A percentile compares a stretch with the other conserved stretches of the same genome.
Evolutionary conservation across 2,797 vertebrate genomes (phyloP).

Genomic region (Limosa lapponica): DNA sequence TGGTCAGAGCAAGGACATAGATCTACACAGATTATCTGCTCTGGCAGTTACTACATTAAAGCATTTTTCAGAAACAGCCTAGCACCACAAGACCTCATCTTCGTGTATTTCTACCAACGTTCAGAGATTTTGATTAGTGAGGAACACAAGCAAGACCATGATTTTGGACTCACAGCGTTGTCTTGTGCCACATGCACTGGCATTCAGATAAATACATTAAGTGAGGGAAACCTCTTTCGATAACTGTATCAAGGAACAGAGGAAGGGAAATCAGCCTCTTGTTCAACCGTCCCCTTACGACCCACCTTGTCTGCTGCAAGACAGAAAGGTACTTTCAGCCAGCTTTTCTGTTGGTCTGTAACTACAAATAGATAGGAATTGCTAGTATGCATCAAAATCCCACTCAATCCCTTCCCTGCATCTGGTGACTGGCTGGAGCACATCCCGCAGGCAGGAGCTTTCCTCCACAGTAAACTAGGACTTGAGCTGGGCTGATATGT

Average conservation of each 20-base stretch:
- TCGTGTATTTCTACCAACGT: background rate
- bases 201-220: background rate
- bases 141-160: background rate
- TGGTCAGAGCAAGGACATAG: background rate
- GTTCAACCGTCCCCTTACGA: background rate
- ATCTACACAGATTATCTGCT: background rate
- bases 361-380: background rate
- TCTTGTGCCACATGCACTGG: background rate
- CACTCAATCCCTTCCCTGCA: background rate
- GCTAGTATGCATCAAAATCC: background rate
- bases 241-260: background rate
- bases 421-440: background rate
- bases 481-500: background rate
- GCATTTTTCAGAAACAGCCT: background rate
- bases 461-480: background rate
- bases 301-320: background rate
- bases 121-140: background rate
- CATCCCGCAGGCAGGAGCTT: background rate
- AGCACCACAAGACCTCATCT: background rate
- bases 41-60: background rate
- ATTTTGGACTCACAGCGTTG: background rate
- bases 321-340: background rate
- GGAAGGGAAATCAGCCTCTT: background rate
- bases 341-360: background rate
- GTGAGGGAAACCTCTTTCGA: background rate